Conservation (phyloP, 2,888 invertebrate species). For the Noctua comes region DNA sequence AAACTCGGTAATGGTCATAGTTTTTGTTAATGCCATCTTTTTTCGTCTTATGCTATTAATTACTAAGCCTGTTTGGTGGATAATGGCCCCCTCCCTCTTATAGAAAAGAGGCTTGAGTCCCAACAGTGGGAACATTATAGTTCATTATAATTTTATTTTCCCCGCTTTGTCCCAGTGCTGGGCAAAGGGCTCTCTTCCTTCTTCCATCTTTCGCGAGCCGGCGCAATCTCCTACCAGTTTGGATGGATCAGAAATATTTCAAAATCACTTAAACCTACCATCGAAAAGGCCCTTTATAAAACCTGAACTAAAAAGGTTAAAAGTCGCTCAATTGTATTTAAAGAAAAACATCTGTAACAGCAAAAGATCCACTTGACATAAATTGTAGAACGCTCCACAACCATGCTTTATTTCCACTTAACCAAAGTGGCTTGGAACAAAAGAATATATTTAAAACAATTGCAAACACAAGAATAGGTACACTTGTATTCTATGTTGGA, state of each 20-base stretch:
- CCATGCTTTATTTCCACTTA: neutral
- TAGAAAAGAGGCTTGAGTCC: neutral
- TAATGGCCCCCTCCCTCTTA: neutral
- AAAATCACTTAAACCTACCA: neutral
- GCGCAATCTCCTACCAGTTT: neutral
- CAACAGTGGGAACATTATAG: neutral
- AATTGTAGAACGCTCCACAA: neutral
- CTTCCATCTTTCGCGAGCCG: neutral
- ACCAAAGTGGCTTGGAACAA: constrained; percentile 3
- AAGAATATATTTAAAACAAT: constrained; percentile 3
- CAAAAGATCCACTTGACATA: neutral
- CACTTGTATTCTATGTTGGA: neutral
- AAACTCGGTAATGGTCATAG: constrained; percentile 1
- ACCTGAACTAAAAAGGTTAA: neutral
- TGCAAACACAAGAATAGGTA: neutral
- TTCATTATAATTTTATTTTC: neutral
- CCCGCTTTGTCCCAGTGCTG: neutral
- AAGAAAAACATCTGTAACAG: neutral
- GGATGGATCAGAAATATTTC: neutral
- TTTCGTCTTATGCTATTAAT: neutral
- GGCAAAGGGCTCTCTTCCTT: neutral
- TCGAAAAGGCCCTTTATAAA: neutral
- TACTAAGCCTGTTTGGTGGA: neutral
- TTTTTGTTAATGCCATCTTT: neutral
- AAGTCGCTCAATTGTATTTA: neutral